A percentile compares a stretch with the other conserved stretches of the same genome.
phyloP scores from a whole-genome alignment of 2,888 invertebrate species.

The Vannuccia rotundouncinata region DNA sequence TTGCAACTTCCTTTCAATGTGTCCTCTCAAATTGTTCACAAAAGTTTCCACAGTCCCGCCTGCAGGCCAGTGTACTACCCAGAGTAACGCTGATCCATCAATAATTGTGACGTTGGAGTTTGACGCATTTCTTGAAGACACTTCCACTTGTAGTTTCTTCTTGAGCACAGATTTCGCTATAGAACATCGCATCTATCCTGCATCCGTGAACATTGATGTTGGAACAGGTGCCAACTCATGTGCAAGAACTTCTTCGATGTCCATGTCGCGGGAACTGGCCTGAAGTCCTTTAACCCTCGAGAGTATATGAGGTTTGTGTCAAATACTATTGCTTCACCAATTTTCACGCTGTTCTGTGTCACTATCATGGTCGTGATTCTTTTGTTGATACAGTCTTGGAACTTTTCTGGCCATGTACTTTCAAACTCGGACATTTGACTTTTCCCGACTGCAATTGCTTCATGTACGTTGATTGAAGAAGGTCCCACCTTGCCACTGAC shows the following conservation, averaged over 20 bases:
- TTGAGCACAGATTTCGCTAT: conserved; percentile 41
- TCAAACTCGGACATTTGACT: not conserved
- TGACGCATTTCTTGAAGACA: conserved; percentile 13
- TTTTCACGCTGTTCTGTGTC: conserved; percentile 28
- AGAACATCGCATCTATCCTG: conserved; percentile 39
- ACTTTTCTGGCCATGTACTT: not conserved
- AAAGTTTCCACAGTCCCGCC: too few relatives aligned
- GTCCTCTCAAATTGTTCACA: too few relatives aligned
- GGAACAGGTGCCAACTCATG: conserved; percentile 41
- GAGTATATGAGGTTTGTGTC: conserved; percentile 38
- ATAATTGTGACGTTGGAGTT: not conserved
- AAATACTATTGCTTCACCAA: conserved; percentile 32
- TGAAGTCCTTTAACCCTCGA: conserved; percentile 36
- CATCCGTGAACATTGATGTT: conserved; percentile 40
- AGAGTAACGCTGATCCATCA: not conserved
- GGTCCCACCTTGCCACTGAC: not conserved
- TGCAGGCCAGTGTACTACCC: too few relatives aligned
- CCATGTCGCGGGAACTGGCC: conserved; percentile 27
- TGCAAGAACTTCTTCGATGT: conserved; percentile 34
- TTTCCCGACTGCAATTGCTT: not conserved
- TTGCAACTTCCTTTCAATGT: too few relatives aligned
- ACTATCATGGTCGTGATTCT: conserved; percentile 29
- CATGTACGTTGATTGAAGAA: not conserved
- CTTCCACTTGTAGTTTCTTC: not conserved
- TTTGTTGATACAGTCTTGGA: not conserved